These are phyloP conservation scores for Schizopygopsis malacanthus DNA, from an alignment of 2,797 vertebrate species.

Conservation along the genomic window DNA sequence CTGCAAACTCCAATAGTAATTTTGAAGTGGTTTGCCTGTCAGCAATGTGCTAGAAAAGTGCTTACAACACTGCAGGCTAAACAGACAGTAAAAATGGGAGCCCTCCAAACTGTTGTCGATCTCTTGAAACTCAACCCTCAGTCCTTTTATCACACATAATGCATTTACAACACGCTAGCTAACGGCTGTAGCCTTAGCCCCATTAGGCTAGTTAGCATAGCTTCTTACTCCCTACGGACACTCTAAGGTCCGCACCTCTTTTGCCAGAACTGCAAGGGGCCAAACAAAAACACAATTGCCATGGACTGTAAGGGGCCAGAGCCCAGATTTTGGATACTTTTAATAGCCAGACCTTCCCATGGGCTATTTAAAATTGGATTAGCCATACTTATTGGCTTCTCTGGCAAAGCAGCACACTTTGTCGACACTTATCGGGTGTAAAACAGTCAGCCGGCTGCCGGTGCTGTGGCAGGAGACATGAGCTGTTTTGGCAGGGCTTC, in stretches of 20 bases:
- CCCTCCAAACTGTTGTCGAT: slow-evolving; percentile 50
- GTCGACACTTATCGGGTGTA: slow-evolving; percentile 71
- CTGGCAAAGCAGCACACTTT: slow-evolving; percentile 69
- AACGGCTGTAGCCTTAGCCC: slow-evolving; percentile 73
- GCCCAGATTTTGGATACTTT: slow-evolving; percentile 69
- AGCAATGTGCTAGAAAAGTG: slow-evolving; percentile 41
- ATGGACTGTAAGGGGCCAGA: slow-evolving; percentile 69
- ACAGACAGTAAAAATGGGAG: slow-evolving; percentile 44
- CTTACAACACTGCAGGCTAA: slow-evolving; percentile 47
- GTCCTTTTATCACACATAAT: slow-evolving; percentile 69
- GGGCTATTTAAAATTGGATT: slow-evolving; percentile 75
- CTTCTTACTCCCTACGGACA: slow-evolving; percentile 36
- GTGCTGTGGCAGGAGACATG: slow-evolving; percentile 69
- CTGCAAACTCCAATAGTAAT: slow-evolving; percentile 27
- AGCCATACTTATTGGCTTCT: slow-evolving; percentile 69
- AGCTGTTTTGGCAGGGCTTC: slow-evolving; percentile 45
- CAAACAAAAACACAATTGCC: slow-evolving; percentile 69
- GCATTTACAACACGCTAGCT: slow-evolving; percentile 76
- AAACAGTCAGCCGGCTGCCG: slow-evolving; percentile 67
- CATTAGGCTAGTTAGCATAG: slow-evolving; percentile 53
- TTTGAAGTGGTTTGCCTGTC: slow-evolving; percentile 36
- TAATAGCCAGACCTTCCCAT: slow-evolving; percentile 62
- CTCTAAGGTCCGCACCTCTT: slow-evolving; percentile 52
- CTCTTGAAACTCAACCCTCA: slow-evolving; percentile 42
- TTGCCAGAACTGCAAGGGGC: slow-evolving; percentile 68